phyloP scores from a whole-genome alignment of 37 sponge, comb jelly and placozoan species.

The Ianthella basta region DNA sequence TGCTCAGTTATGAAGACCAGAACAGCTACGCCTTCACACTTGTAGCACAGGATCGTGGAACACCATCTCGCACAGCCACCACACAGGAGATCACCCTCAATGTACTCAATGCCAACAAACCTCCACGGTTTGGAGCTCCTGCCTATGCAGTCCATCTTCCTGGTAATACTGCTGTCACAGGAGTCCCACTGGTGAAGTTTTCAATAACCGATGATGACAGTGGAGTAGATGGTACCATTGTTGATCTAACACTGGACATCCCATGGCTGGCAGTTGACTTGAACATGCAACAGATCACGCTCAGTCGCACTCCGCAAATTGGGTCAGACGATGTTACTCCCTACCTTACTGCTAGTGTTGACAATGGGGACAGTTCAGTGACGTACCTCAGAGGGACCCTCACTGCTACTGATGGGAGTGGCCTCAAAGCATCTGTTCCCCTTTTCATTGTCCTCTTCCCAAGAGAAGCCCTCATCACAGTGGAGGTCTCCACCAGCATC shows the following conservation, averaged over 20 bases:
- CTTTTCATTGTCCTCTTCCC: too few species aligned
- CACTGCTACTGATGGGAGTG: too few species aligned
- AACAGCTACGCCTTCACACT: background rate
- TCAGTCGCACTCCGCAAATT: too few species aligned
- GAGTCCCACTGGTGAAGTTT: background rate
- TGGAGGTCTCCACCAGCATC: too few species aligned
- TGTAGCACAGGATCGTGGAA: background rate
- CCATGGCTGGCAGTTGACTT: background rate
- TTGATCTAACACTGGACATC: background rate
- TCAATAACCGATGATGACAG: constrained; percentile 14
- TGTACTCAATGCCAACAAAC: background rate
- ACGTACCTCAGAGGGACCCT: too few species aligned
- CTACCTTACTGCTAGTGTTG: too few species aligned
- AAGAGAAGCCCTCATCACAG: too few species aligned
- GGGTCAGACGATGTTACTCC: too few species aligned
- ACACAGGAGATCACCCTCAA: background rate
- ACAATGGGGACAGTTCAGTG: too few species aligned
- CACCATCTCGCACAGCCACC: background rate
- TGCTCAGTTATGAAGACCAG: background rate
- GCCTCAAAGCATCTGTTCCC: too few species aligned
- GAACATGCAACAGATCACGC: too few species aligned
- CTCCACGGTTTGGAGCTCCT: background rate
- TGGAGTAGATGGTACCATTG: background rate
- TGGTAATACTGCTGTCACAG: background rate
- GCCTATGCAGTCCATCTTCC: constrained; percentile 1